phyloP scores from a whole-genome alignment of 2,888 invertebrate genomes.

The Priocnemis perturbator region DNA sequence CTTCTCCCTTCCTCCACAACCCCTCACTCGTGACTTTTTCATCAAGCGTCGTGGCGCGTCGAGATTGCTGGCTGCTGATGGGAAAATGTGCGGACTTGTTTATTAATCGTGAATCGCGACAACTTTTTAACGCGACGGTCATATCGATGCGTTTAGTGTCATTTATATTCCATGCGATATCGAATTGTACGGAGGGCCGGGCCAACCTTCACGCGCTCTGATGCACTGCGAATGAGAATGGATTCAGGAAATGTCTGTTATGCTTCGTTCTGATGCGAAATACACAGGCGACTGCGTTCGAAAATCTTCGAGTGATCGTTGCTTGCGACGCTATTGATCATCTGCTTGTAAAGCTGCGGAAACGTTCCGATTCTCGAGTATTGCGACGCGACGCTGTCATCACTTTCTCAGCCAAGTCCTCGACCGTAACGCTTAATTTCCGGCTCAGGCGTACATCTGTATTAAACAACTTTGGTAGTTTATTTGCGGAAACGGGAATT shows the following conservation, averaged over 20 bases:
- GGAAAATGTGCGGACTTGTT: not conserved
- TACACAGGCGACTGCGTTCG: too few relatives aligned
- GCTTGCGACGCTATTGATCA: not conserved
- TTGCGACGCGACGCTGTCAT: not conserved
- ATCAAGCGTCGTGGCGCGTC: not conserved
- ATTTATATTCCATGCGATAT: too few relatives aligned
- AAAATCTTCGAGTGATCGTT: too few relatives aligned
- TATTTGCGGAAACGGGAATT: too few relatives aligned
- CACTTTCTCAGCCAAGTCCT: slow-evolving; percentile 28
- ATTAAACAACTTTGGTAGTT: slow-evolving; percentile 17
- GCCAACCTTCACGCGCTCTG: too few relatives aligned
- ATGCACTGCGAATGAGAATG: too few relatives aligned
- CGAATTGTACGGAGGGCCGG: too few relatives aligned
- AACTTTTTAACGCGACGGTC: too few relatives aligned
- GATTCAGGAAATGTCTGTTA: too few relatives aligned
- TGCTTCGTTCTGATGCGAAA: too few relatives aligned
- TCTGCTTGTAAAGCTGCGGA: not conserved
- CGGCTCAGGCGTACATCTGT: slow-evolving; percentile 60
- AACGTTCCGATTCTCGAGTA: not conserved
- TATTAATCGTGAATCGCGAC: not conserved
- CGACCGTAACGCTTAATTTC: slow-evolving; percentile 59
- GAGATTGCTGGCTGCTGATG: slow-evolving; percentile 1
- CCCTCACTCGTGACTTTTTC: slow-evolving; percentile 5
- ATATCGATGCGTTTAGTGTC: too few relatives aligned
- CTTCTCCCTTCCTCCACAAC: slow-evolving; percentile 42